phyloP scores from a whole-genome alignment of 2,113 vertebrate genomes.

The Eurystomus gularis region DNA sequence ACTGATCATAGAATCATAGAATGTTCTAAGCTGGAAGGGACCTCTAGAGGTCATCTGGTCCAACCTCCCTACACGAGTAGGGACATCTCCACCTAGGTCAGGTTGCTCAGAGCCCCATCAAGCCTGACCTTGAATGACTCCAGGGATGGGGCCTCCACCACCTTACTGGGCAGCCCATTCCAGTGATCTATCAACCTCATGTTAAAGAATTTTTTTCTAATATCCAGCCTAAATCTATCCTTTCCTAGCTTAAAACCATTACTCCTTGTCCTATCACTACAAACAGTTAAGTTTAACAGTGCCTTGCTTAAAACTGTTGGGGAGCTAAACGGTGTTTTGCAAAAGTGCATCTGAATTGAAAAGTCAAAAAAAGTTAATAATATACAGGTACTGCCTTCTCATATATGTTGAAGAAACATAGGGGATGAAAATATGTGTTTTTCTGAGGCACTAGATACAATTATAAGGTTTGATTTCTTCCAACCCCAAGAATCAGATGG shows the following conservation, averaged over 20 bases:
- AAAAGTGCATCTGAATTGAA: background rate
- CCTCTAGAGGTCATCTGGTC: no score
- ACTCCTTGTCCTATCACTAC: no score
- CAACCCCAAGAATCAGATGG: background rate
- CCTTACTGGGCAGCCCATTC: no score
- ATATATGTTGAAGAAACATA: background rate
- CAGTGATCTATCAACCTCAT: no score
- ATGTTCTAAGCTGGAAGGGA: background rate
- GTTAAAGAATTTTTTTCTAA: no score
- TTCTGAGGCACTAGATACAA: background rate
- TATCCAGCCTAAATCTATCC: no score
- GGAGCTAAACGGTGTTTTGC: background rate
- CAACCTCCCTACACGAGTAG: no score
- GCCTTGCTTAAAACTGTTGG: background rate
- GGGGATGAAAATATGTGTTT: background rate
- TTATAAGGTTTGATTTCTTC: background rate
- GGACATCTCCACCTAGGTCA: no score
- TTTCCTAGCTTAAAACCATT: no score
- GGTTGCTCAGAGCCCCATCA: no score
- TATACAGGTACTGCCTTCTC: background rate
- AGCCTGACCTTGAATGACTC: no score
- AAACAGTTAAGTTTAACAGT: background rate
- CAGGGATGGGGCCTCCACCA: no score
- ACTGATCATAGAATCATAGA: background rate
- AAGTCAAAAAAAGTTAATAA: background rate